Base-by-base conservation (phyloP, 2,113 vertebrate species). In the Pseudonaja textilis region DNA sequence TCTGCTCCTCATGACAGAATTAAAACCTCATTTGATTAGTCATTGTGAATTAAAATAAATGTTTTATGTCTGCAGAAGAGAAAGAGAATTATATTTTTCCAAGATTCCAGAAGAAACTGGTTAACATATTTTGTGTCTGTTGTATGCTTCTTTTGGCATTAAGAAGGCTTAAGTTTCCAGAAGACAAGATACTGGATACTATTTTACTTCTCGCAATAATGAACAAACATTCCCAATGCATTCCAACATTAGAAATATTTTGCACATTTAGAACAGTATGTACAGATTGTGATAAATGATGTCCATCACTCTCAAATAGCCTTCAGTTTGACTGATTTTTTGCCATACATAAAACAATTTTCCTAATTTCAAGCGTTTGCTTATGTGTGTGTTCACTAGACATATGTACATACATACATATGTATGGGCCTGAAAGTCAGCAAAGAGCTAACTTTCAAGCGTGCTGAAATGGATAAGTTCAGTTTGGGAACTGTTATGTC, bases 111-210 rank as follows among this genome's bases (percentile, higher is more conserved):
- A 61, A 90, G 54, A 95, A 93, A 95, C 26, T 39, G 64, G 22
- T 89, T 86, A 94, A 56, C 69, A 93, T 25, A 42, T 93, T 55
- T 91, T 90, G 89, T 87, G 91, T 64, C 64, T 85, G 88, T 74
- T 94, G 11, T 0, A 3, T 25, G 29, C 86, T 92, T 96, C 93
- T 94, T 90, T 74, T 94, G 90, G 87, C 34, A 89, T 89, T 85
- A 89, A 87, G 89, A 4, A 42, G 93, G 95, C 90, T 69, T 81
- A 92, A 93, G 54, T 0, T 0, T 91, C 93, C 89, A 92, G 57
- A 90, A 91, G 91, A 91, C 74, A 92, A 69, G 90, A 94, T 64
- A 23, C 55, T 86, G 69, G 42, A 90, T 86, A 86, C 69, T 52
- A 52, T 90, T 93, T 87, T 42, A 42, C 56, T 90, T 18, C n/a